These are phyloP conservation scores for Mastigias papua DNA, from an alignment of 30 jellyfish, hydroid and myxozoan species.

Conservation along the genomic window DNA sequence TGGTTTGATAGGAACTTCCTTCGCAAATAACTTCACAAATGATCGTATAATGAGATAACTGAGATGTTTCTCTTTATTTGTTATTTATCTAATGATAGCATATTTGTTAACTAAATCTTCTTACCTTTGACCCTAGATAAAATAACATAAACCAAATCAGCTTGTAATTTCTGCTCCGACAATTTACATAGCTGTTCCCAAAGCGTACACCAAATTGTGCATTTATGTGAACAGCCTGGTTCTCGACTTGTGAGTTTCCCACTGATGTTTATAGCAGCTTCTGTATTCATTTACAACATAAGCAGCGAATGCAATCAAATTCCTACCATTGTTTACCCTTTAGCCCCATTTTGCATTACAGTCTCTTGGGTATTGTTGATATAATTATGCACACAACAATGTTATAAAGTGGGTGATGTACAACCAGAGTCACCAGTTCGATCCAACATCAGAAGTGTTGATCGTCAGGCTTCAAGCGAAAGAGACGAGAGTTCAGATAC, in stretches of 20 bases:
- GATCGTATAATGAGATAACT: no score
- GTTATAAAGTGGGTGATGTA: neutral
- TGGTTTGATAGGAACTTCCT: no score
- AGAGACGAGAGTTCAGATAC: neutral
- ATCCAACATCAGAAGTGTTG: conserved; percentile 55
- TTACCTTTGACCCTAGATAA: neutral
- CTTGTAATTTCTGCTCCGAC: neutral
- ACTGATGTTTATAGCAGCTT: neutral
- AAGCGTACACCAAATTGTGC: neutral
- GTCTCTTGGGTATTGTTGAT: neutral
- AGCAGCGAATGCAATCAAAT: neutral
- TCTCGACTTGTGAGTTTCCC: neutral
- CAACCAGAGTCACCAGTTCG: neutral
- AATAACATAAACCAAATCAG: neutral
- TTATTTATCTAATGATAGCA: no score
- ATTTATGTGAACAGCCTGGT: neutral
- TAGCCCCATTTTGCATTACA: neutral
- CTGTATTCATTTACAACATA: neutral
- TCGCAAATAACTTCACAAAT: no score
- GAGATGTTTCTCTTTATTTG: no score
- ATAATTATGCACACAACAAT: neutral
- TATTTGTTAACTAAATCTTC: no score
- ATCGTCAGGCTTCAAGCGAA: conserved; percentile 3
- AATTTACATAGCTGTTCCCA: neutral
- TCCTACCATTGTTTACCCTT: neutral